Evolutionary conservation across 2,113 vertebrate genomes (phyloP), one percentile per base, ranked within the genome.

Genomic region (Pungitius pungitius): DNA sequence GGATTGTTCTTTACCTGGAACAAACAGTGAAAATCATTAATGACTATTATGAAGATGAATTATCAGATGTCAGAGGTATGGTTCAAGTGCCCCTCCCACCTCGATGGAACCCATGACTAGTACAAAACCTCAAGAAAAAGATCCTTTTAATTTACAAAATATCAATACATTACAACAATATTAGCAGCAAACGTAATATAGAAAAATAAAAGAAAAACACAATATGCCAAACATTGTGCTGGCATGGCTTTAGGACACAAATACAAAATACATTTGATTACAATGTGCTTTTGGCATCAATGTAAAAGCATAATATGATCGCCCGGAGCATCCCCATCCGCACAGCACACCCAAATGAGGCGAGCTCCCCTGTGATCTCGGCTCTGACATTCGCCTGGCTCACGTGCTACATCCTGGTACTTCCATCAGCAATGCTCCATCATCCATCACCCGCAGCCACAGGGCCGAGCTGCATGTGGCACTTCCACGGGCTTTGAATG

Each of bases 381-480:
- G 72, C 82, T 52, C 61, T 88, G 85, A 87, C 86, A 86, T 89
- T 85, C 75, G 73, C 86, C 63, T 86, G 15, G 75, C 62, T 73
- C 55, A 75, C 82, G 43, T 69, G 75, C 81, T 84, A 87, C 91
- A 90, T 91, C 89, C 90, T 89, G 85, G 87, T 88, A 60, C 84
- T 88, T 84, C 77, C 85, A 85, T 88, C 89, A 82, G 81, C 85
- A 66, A 63, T 80, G 75, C 78, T 86, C 82, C 78, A 81, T 86
- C 81, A 86, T 88, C 85, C 78, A 77, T 88, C 87, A 86, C 73
- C 88, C 77, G 76, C 87, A 90, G 89, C 85, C 87, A 87, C 60
- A 82, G 85, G 88, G 87, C 81, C 85, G 80, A 83, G 73, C 84
- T 86, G 90, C 89, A 87, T 91, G 90, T 91, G 91, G 90, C 90